These are phyloP conservation scores for Cercopithecus neglectus DNA, from an alignment of 2,797 vertebrate genomes.

Conservation along the genomic window DNA sequence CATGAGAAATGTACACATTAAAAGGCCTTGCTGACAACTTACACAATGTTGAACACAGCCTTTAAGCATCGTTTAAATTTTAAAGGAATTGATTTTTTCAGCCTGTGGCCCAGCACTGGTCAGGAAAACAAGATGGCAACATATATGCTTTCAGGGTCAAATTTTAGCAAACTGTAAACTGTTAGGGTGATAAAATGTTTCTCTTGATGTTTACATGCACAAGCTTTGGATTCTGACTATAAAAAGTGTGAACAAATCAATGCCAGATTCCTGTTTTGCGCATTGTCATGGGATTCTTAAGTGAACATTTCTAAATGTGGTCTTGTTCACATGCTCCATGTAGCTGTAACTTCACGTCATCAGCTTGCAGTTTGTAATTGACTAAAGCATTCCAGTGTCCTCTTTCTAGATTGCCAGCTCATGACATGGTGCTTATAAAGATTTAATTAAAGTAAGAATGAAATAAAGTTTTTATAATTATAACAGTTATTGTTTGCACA, in stretches of 20 bases:
- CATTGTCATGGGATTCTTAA: conserved; percentile 39
- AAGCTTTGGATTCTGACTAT: conserved; percentile 85
- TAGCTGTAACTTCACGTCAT: conserved; percentile 66
- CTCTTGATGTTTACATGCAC: conserved; percentile 86
- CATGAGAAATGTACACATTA: conserved; percentile 65
- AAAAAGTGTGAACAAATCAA: conserved; percentile 85
- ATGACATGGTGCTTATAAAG: conserved; percentile 83
- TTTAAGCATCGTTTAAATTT: conserved; percentile 75
- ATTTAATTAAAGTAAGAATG: conserved; percentile 83
- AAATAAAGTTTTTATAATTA: conserved; percentile 85
- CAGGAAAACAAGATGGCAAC: conserved; percentile 65
- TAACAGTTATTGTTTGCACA: conserved; percentile 55
- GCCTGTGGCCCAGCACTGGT: conserved; percentile 71
- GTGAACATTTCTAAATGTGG: conserved; percentile 52
- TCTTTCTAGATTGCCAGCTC: conserved; percentile 78
- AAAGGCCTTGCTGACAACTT: conserved; percentile 75
- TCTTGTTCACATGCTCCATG: conserved; percentile 69
- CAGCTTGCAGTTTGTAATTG: conserved; percentile 70
- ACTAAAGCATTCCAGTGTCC: conserved; percentile 70
- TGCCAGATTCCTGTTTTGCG: conserved; percentile 77
- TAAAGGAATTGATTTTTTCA: conserved; percentile 70
- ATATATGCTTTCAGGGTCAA: conserved; percentile 69
- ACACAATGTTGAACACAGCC: conserved; percentile 77
- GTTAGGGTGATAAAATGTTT: conserved; percentile 79
- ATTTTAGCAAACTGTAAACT: conserved; percentile 81